Conservation (phyloP, 2,113 vertebrate species). For the Pristiophorus japonicus region DNA sequence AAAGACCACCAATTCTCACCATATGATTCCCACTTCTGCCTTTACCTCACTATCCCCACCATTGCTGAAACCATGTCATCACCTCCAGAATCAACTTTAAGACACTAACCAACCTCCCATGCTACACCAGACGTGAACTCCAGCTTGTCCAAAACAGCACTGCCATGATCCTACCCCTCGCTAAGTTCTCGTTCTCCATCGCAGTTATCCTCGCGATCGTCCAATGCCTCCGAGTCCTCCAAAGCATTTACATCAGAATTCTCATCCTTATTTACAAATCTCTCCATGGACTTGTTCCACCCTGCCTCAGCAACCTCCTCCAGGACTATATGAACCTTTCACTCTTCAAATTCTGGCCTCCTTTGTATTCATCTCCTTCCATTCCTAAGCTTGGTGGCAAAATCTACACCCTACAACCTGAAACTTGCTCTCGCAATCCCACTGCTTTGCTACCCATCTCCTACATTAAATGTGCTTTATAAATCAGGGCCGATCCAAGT, state of each 20-base stretch:
- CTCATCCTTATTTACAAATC: no score
- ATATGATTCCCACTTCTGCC: not conserved
- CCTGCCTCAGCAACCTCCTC: not conserved
- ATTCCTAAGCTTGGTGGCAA: no score
- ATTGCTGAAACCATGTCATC: no score
- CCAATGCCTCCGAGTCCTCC: not conserved
- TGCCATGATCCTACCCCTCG: not conserved
- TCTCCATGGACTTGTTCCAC: not conserved
- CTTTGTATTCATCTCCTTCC: no score
- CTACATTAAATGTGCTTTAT: not conserved
- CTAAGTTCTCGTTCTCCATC: not conserved
- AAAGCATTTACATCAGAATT: not conserved
- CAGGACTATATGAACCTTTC: no score
- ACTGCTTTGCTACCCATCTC: not conserved
- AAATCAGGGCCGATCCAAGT: not conserved
- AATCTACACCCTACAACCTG: not conserved
- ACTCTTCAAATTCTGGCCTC: no score
- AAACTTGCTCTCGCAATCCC: not conserved
- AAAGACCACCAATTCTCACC: not conserved
- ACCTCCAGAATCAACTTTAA: no score
- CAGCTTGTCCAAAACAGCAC: no score
- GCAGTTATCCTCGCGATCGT: not conserved
- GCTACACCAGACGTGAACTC: no score
- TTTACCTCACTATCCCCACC: not conserved
- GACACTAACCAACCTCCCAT: no score